Evolutionary conservation across 2,888 invertebrate genomes (phyloP), one percentile per base, ranked within the genome.

Genomic region (Ernsta delagoae): DNA sequence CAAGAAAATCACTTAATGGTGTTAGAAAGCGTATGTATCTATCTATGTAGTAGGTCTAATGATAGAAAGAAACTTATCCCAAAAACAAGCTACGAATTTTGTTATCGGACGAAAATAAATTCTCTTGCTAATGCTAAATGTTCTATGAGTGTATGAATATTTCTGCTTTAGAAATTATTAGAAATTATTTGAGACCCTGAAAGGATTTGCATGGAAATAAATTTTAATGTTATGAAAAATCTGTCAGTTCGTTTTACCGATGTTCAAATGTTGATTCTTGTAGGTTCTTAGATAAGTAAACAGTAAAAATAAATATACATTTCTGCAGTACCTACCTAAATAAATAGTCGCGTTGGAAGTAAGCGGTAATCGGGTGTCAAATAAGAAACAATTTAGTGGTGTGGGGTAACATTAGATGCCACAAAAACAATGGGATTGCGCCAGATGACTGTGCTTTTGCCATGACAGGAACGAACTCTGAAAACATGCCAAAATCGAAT

Each of bases 341-440:
- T 24, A 24, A 24, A 24, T 24, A 24, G 24, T 24, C 3, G 24
- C 24, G 24, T 24, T 24, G 24, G 24, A 24, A 24, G 24, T 24
- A 24, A 24, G 24, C 24, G 24, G 24, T 50, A 63, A 69, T 63
- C 59, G 31, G 50, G 45, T 34, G 67, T 64, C 77, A 79, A 79
- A 75, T 87, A 89, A 89, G 90, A 89, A 90, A 90, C 87, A 88
- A 90, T 90, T 91, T 88, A 85, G 83, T 82, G 36, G 50, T 16
- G 50, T 57, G 50, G 57, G 68, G 67, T n/a, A 48, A 57, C 56
- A 67, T 71, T 70, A 57, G 71, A 83, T 48, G 81, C 84, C 84
- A 84, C 87, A 90, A 91, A 90, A 91, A 90, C 88, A 77, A 81
- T 90, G 91, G 84, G 91, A 90, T 87, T 85, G 83, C 82, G 88